Base-by-base conservation (phyloP, 2,113 vertebrate species). In the Promerops cafer region DNA sequence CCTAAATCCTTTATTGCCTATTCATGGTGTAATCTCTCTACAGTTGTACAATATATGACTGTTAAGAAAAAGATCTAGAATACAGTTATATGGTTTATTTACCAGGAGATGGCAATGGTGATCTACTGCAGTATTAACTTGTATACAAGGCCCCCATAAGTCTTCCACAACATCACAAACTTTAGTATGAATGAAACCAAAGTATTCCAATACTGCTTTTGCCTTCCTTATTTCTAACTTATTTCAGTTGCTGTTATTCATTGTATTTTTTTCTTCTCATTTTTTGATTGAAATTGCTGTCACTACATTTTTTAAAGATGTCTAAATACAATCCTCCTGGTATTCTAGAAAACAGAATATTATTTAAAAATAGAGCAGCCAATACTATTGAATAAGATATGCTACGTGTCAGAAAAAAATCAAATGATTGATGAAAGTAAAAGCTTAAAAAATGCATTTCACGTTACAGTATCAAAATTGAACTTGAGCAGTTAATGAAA, bases 31-130 rank as follows among this genome's bases (percentile, higher is more conserved):
- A 96, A 97, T 97, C 93, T 96, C 90, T 91, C 90, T 83, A 66
- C 80, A 93, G 93, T 91, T 92, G 47, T 75, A 91, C 87, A 93
- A 78, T 97, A 95, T 83, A 97, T 85, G 82, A n/a, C 52, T 96
- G 61, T 96, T 97, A 65, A 86, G 89, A 90, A 95, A 94, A 91
- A 93, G 60, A 65, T 66, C 93, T 84, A 75, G 81, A 92, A 90
- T 53, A 35, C 68, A 85, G 96, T 95, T 93, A 78, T 97, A 93
- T 97, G 72, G 78, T 95, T 91, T 93, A 65, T 92, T 96, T 93
- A 96, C 98, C 98, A 98, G 97, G 85, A 98, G 98, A 96, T 98
- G 98, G 98, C 98, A 98, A 97, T 98, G 93, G 97, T 94, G 97
- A 96, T 98, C 98, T 98, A 93, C 96, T 97, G 93, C 95, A 96